Evolutionary conservation across 2,888 invertebrate species (phyloP).

Genomic region (Hypena proboscidalis): DNA sequence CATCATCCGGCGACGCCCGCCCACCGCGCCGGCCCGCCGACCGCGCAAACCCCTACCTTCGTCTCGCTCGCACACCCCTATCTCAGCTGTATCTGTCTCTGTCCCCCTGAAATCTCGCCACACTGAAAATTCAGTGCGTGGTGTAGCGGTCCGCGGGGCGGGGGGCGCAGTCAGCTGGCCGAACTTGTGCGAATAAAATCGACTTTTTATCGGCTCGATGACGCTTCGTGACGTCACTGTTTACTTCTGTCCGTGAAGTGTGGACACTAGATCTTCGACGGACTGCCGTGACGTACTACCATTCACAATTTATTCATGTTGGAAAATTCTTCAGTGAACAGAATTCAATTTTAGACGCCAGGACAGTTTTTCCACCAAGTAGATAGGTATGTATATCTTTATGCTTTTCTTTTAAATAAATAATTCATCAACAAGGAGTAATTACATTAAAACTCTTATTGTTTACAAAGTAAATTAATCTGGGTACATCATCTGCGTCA

Average conservation of each 20-base stretch:
- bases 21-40: slow-evolving; percentile 73
- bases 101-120: slow-evolving; percentile 74
- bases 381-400: no score
- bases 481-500: slow-evolving; percentile 32
- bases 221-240: slow-evolving; percentile 85
- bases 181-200: slow-evolving; percentile 85
- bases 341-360: neutral
- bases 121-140: slow-evolving; percentile 76
- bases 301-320: slow-evolving; percentile 26
- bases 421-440: neutral
- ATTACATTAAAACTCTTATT: neutral
- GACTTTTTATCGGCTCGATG: slow-evolving; percentile 84
- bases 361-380: no score
- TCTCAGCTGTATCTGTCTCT: slow-evolving; percentile 48
- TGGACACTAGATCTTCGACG: slow-evolving; percentile 65
- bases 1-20: slow-evolving; percentile 86
- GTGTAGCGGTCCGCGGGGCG: slow-evolving; percentile 56
- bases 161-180: slow-evolving; percentile 81
- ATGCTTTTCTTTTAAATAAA: neutral
- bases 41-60: slow-evolving; percentile 56
- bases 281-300: slow-evolving; percentile 57
- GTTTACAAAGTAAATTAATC: slow-evolving; percentile 15
- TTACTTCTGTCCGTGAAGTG: slow-evolving; percentile 72
- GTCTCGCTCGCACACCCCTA: slow-evolving; percentile 57
- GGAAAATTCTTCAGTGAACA: neutral